Percentiles rank a stretch among this genome's conserved stretches.
phyloP scores from a whole-genome alignment of 2,113 vertebrate genomes.

The Dasypus novemcinctus region DNA sequence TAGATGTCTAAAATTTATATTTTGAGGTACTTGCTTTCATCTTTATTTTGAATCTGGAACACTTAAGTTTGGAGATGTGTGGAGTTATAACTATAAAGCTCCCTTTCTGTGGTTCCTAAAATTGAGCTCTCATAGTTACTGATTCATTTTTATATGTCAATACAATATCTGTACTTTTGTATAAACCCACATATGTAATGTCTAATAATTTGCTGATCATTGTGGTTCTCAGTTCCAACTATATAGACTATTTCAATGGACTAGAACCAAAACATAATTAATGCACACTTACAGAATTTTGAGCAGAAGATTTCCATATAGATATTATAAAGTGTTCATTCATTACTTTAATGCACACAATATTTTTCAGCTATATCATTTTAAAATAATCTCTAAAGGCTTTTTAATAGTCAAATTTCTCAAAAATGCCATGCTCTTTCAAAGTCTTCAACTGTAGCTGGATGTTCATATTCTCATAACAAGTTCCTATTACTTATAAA shows the following conservation, averaged over 20 bases:
- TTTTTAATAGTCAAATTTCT: neutral
- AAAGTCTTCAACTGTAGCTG: neutral
- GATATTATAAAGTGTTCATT: neutral
- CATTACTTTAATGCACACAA: neutral
- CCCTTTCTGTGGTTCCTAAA: neutral
- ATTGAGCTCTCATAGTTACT: neutral
- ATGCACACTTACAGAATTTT: neutral
- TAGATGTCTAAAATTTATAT: neutral
- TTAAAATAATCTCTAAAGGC: neutral
- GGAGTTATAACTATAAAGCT: neutral
- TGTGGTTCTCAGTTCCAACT: conserved; percentile 28
- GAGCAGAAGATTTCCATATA: neutral
- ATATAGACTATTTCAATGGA: neutral
- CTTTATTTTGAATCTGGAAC: conserved; percentile 9
- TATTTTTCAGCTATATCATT: neutral
- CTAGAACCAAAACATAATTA: neutral
- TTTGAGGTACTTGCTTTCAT: neutral
- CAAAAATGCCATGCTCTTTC: neutral
- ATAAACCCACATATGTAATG: neutral
- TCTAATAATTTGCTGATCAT: neutral
- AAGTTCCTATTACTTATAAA: neutral
- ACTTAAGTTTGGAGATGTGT: neutral
- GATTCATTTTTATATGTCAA: neutral
- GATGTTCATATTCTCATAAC: neutral
- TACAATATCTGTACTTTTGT: neutral